phyloP scores from a whole-genome alignment of 2,113 vertebrate species.

The Crotophaga sulcirostris region DNA sequence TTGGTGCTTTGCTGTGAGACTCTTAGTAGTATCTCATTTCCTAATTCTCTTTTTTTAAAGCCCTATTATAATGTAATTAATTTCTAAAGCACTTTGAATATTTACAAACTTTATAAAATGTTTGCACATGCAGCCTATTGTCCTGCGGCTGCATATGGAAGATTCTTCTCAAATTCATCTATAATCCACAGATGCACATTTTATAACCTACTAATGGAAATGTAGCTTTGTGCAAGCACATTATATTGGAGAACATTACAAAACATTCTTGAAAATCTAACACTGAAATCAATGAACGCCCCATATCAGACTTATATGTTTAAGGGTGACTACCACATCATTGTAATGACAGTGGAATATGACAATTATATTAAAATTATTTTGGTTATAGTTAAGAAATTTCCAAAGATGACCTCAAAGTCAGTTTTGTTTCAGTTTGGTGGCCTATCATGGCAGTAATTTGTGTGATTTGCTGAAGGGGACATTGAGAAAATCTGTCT shows the following conservation, averaged over 20 bases:
- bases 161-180: neutral
- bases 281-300: neutral
- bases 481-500: neutral
- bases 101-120: neutral
- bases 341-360: neutral
- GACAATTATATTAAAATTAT: neutral
- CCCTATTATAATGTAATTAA: neutral
- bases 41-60: neutral
- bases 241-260: neutral
- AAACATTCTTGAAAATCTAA: neutral
- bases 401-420: neutral
- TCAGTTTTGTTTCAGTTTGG: neutral
- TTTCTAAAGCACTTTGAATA: neutral
- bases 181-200: neutral
- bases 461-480: neutral
- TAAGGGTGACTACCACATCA: neutral
- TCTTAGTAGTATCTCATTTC: neutral
- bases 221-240: neutral
- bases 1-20: neutral
- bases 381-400: neutral
- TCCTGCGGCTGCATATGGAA: neutral
- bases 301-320: fast-evolving
- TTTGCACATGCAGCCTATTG: neutral
- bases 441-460: neutral
- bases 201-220: neutral